Evolutionary conservation across 2,113 vertebrate genomes (phyloP).

Genomic region (Agapornis roseicollis): DNA sequence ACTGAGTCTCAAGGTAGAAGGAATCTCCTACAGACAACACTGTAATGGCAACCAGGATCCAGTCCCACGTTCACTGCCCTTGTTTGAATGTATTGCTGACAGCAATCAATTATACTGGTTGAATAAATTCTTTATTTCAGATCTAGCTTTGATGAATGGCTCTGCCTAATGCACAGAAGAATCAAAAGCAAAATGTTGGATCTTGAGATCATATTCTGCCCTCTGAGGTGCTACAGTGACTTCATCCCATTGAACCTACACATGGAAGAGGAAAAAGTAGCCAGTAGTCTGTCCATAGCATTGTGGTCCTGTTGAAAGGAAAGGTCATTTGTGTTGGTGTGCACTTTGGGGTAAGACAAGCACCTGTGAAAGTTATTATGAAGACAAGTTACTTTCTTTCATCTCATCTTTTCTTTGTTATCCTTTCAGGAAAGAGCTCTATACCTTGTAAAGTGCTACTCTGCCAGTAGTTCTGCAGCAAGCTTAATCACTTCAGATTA

Average conservation of each 20-base stretch:
- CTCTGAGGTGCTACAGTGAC: not conserved
- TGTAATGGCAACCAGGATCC: not conserved
- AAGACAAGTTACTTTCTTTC: not conserved
- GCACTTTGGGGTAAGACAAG: not conserved
- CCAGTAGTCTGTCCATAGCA: not conserved
- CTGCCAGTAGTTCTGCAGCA: not conserved
- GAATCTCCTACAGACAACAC: not conserved
- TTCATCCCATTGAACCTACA: not conserved
- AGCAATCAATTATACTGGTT: not conserved
- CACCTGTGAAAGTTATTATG: not conserved
- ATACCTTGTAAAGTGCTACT: not conserved
- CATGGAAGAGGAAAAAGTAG: not conserved
- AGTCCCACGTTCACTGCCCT: accelerated
- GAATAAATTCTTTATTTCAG: not conserved
- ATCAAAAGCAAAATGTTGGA: not conserved
- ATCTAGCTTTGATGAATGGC: not conserved
- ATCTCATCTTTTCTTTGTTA: not conserved
- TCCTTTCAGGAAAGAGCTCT: not conserved
- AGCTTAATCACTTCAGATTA: not conserved
- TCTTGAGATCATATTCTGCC: not conserved
- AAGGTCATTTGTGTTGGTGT: not conserved
- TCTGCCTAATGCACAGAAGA: not conserved
- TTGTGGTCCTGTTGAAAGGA: accelerated
- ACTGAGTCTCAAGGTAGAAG: not conserved
- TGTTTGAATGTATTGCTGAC: not conserved